Conservation (phyloP, 2,797 vertebrate species). For the Rhinoraja longicauda region DNA sequence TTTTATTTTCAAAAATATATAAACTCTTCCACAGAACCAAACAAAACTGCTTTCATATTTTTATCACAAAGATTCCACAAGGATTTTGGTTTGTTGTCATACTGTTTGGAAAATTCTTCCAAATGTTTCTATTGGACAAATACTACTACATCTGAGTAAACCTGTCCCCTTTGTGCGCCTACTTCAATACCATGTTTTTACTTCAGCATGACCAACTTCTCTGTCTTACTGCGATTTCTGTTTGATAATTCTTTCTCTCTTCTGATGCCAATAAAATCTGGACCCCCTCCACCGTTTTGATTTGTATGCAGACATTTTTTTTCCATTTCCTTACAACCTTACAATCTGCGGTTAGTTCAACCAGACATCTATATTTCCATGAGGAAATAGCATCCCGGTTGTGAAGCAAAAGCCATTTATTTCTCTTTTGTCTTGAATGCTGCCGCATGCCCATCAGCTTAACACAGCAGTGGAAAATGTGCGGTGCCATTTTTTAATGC, state of each 20-base stretch:
- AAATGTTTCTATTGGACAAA: not conserved
- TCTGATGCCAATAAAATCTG: conserved; percentile 12
- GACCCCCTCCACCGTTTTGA: conserved; percentile 3
- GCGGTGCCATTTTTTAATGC: not conserved
- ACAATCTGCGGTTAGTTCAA: not conserved
- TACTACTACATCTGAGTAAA: not conserved
- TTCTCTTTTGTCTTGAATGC: not conserved
- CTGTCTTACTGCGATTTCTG: not conserved
- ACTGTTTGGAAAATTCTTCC: not conserved
- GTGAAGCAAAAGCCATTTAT: conserved; percentile 18
- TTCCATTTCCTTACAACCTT: conserved; percentile 3
- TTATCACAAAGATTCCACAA: not conserved
- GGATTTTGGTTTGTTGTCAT: not conserved
- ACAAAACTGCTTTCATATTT: not conserved
- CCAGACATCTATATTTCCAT: conserved; percentile 9
- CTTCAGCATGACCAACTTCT: not conserved
- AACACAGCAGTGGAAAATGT: not conserved
- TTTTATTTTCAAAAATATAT: not conserved
- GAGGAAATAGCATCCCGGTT: conserved; percentile 3
- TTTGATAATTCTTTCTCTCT: not conserved
- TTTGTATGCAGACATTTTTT: not conserved
- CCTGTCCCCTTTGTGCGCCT: not conserved
- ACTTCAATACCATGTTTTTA: not conserved
- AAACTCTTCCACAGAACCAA: not conserved
- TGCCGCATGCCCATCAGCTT: conserved; percentile 9